phyloP scores from a whole-genome alignment of 2,888 invertebrate species.

The Spodoptera littoralis region DNA sequence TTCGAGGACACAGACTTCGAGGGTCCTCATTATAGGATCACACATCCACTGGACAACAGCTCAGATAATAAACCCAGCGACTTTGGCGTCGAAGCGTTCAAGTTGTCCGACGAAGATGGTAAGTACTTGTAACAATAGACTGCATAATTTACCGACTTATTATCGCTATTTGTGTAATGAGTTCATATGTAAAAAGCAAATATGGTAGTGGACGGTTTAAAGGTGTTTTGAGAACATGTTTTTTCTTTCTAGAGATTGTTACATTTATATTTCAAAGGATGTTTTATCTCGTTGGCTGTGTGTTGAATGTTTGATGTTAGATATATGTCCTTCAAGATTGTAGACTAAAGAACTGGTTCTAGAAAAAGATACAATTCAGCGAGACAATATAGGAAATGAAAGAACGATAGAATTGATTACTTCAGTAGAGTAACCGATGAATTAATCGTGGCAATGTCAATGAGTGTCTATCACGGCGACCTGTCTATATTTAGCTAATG shows the following conservation, averaged over 20 bases:
- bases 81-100: constrained; percentile 84
- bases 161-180: constrained; percentile 27
- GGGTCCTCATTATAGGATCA: constrained; percentile 78
- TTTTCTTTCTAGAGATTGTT: neutral
- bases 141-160: constrained; percentile 30
- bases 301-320: no score
- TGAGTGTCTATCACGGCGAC: constrained; percentile 36
- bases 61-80: constrained; percentile 77
- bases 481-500: constrained; percentile 53
- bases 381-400: constrained; percentile 9
- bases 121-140: constrained; percentile 51
- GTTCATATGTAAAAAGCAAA: constrained; percentile 38
- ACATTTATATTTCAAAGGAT: no score
- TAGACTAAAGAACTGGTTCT: no score
- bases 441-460: constrained; percentile 53
- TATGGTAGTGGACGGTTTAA: constrained; percentile 1
- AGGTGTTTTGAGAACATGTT: constrained; percentile 2
- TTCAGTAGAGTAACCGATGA: constrained; percentile 32
- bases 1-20: constrained; percentile 87
- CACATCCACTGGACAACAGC: constrained; percentile 75
- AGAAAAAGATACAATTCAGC: no score
- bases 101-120: constrained; percentile 86
- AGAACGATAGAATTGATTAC: constrained; percentile 15
- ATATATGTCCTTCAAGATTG: no score
- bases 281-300: no score